phyloP scores from a whole-genome alignment of 2,888 invertebrate species.

The Criorhina ranunculi region DNA sequence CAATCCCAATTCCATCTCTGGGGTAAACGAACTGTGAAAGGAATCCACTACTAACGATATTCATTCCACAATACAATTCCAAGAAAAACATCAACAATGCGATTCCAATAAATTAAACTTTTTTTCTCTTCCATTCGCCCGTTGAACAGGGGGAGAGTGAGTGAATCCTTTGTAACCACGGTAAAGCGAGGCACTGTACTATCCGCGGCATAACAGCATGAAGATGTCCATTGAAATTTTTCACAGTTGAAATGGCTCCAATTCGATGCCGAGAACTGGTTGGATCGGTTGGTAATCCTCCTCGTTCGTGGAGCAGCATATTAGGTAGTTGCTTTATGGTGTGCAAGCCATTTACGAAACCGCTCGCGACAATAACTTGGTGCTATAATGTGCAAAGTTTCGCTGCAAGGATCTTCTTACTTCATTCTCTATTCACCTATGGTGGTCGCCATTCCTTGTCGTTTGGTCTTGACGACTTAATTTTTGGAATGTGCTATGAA shows the following conservation, averaged over 20 bases:
- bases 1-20: slow-evolving; percentile 9
- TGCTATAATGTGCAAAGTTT: slow-evolving; percentile 70
- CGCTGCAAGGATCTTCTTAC: slow-evolving; percentile 41
- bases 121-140: slow-evolving; percentile 15
- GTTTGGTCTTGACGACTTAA: slow-evolving; percentile 71
- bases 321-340: slow-evolving; percentile 71
- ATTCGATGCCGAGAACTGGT: not conserved
- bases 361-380: slow-evolving; percentile 63
- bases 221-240: slow-evolving; percentile 68
- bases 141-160: slow-evolving; percentile 10
- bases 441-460: slow-evolving; percentile 10
- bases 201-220: slow-evolving; percentile 32
- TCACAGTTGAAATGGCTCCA: slow-evolving; percentile 58
- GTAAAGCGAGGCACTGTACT: slow-evolving; percentile 5
- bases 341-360: slow-evolving; percentile 72
- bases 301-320: slow-evolving; percentile 13
- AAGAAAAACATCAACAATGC: slow-evolving; percentile 64
- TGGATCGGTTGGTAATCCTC: slow-evolving; percentile 6
- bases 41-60: slow-evolving; percentile 56
- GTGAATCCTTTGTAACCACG: slow-evolving; percentile 17
- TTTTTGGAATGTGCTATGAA: slow-evolving; percentile 73
- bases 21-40: slow-evolving; percentile 66
- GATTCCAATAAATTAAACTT: slow-evolving; percentile 67
- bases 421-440: not conserved
- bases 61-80: slow-evolving; percentile 35